Evolutionary conservation across 1,140 invertebrate genomes (phyloP).

Genomic region (Drosophila repletoides): DNA sequence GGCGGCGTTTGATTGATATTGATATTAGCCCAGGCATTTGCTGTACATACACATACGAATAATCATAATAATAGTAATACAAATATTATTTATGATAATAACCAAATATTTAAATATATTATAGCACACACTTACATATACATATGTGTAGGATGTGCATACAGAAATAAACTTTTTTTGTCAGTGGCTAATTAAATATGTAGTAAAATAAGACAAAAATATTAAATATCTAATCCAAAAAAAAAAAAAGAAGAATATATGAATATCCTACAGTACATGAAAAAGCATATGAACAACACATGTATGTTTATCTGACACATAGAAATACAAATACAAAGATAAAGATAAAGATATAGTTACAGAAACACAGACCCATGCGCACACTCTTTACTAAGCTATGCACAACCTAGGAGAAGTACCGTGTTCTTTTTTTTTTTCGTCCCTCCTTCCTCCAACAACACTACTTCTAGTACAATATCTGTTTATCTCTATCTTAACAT

Average conservation of each 20-base stretch:
- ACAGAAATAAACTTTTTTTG: constrained; percentile 32
- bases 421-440: not conserved
- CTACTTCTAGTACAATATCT: not conserved
- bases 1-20: constrained; percentile 45
- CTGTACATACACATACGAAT: constrained; percentile 15
- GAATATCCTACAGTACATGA: no score
- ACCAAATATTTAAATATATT: constrained; percentile 7
- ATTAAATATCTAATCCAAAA: constrained; percentile 15
- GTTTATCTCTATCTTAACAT: not conserved
- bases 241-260: constrained; percentile 14
- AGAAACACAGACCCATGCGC: constrained; percentile 42
- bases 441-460: not conserved
- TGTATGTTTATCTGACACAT: not conserved
- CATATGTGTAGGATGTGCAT: constrained; percentile 17
- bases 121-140: constrained; percentile 28
- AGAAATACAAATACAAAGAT: constrained; percentile 20
- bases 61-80: not conserved
- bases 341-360: constrained; percentile 20
- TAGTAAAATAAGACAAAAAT: constrained; percentile 11
- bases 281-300: no score
- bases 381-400: constrained; percentile 50
- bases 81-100: constrained; percentile 2
- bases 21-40: constrained; percentile 52
- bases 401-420: constrained; percentile 48
- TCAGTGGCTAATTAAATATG: constrained; percentile 27